These are phyloP conservation scores for Mythimna lalbum DNA, from an alignment of 2,888 invertebrate genomes.

Conservation along the genomic window DNA sequence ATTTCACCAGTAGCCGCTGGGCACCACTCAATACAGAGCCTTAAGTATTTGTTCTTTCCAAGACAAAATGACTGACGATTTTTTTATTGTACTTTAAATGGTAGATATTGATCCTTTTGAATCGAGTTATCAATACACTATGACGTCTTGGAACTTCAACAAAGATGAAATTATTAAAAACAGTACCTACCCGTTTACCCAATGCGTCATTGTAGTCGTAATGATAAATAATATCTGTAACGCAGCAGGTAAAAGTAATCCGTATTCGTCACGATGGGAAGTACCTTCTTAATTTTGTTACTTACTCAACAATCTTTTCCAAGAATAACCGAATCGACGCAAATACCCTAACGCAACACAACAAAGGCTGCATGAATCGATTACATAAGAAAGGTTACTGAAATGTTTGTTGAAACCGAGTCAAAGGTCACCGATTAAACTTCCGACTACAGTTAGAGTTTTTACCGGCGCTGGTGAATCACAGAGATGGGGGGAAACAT, in stretches of 20 bases:
- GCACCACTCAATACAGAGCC: slow-evolving; percentile 48
- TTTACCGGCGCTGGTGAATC: slow-evolving; percentile 48
- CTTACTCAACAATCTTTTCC: slow-evolving; percentile 31
- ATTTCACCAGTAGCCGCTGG: slow-evolving; percentile 24
- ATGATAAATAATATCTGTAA: slow-evolving; percentile 4
- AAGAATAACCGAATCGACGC: slow-evolving; percentile 26
- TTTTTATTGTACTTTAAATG: slow-evolving; percentile 36
- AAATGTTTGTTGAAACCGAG: slow-evolving; percentile 46
- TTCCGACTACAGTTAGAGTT: slow-evolving; percentile 58
- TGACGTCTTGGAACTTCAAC: not conserved
- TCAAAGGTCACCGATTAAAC: slow-evolving; percentile 54
- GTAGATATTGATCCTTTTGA: slow-evolving; percentile 34
- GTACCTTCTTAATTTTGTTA: slow-evolving; percentile 39
- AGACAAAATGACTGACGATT: slow-evolving; percentile 41
- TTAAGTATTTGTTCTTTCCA: slow-evolving; percentile 37
- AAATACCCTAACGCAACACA: slow-evolving; percentile 40
- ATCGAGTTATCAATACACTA: slow-evolving; percentile 29
- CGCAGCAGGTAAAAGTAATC: slow-evolving; percentile 31
- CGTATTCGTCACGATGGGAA: slow-evolving; percentile 37
- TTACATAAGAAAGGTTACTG: slow-evolving; percentile 52
- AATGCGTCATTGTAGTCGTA: slow-evolving; percentile 13
- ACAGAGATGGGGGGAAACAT: slow-evolving; percentile 44
- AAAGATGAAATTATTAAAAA: slow-evolving; percentile 27
- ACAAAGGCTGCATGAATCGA: slow-evolving; percentile 35
- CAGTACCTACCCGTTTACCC: not conserved